Percentiles rank a stretch among this genome's conserved stretches.
These are phyloP conservation scores for Tigriopus californicus DNA, from an alignment of 2,888 invertebrate genomes.

Conservation along the genomic window DNA sequence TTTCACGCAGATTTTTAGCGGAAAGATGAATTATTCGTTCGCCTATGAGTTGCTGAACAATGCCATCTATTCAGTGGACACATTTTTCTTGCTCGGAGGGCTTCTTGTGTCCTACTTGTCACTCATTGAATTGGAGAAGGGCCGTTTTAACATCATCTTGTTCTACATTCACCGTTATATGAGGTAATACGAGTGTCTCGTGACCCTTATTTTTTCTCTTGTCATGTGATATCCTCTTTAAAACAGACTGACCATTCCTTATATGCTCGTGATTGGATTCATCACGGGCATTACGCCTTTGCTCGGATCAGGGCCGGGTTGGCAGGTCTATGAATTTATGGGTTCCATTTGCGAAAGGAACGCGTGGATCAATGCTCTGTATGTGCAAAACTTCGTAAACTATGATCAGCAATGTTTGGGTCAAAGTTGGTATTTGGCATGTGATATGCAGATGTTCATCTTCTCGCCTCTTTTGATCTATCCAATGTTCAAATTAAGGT, in stretches of 20 bases:
- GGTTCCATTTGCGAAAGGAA: not conserved
- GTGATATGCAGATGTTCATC: slow-evolving; percentile 17
- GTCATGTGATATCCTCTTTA: too few species aligned
- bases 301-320: too few species aligned
- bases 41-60: too few species aligned
- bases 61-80: not conserved
- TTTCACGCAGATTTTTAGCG: not conserved
- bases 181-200: not conserved
- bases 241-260: too few species aligned
- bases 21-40: not conserved
- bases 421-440: slow-evolving; percentile 17
- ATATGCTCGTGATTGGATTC: too few species aligned
- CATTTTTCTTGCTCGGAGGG: slow-evolving; percentile 1
- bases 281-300: too few species aligned
- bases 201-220: too few species aligned
- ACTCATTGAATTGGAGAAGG: not conserved
- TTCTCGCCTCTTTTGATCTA: slow-evolving; percentile 15
- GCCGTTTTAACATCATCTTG: not conserved
- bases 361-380: slow-evolving; percentile 14
- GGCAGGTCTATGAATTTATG: too few species aligned
- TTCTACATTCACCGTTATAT: slow-evolving; percentile 5
- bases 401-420: slow-evolving; percentile 9
- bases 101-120: slow-evolving; percentile 4
- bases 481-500: not conserved
- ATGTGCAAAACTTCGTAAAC: slow-evolving; percentile 12